Conservation (phyloP, 2,113 vertebrate genomes). For the Cottus gobio region DNA sequence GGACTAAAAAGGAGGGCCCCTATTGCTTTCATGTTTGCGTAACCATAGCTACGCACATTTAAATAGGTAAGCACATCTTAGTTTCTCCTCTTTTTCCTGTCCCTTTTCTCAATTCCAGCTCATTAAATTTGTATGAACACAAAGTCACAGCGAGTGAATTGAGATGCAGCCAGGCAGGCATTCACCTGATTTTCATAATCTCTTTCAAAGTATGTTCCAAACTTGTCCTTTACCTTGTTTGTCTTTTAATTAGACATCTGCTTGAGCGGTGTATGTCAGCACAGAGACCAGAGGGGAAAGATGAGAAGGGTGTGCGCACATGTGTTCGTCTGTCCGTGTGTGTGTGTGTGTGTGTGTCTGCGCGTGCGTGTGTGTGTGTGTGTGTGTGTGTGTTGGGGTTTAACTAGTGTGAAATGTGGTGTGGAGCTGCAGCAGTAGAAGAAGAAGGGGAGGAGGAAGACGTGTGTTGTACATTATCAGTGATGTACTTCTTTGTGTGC, state of each 20-base stretch:
- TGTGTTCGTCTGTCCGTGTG: not conserved
- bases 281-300: constrained; percentile 13
- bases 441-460: constrained; percentile 53
- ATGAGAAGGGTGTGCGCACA: not conserved
- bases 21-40: constrained; percentile 83
- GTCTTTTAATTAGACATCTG: constrained; percentile 62
- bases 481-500: constrained; percentile 79
- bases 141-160: constrained; percentile 68
- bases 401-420: constrained; percentile 67
- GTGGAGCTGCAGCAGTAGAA: constrained; percentile 36
- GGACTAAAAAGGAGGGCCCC: constrained; percentile 70
- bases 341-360: constrained; percentile 2
- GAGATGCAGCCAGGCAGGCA: constrained; percentile 45
- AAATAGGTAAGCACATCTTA: constrained; percentile 81
- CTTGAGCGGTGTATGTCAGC: constrained; percentile 39
- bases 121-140: constrained; percentile 79
- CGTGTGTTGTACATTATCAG: constrained; percentile 80
- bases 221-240: constrained; percentile 64
- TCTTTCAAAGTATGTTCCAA: constrained; percentile 58
- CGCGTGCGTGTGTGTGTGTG: not conserved
- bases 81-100: constrained; percentile 62
- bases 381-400: constrained; percentile 21
- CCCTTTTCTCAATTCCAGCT: constrained; percentile 75
- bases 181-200: constrained; percentile 70
- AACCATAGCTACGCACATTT: constrained; percentile 83